phyloP scores from a whole-genome alignment of 2,113 vertebrate genomes.

The Pica pica region DNA sequence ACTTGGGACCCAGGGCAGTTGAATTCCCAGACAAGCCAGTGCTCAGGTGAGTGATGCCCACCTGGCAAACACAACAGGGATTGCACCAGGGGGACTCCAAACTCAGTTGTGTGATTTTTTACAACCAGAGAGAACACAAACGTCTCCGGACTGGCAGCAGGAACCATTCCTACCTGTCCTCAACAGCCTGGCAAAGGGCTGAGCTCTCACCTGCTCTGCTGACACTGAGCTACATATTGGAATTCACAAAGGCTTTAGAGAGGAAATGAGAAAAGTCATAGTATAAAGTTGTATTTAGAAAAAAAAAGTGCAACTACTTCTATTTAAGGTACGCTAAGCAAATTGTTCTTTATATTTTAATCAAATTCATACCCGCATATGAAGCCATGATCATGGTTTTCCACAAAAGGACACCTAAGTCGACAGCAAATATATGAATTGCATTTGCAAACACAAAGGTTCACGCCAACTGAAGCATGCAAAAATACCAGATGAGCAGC shows the following conservation, averaged over 20 bases:
- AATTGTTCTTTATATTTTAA: background rate
- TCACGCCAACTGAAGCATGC: background rate
- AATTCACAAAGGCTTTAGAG: background rate
- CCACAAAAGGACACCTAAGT: background rate
- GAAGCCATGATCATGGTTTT: background rate
- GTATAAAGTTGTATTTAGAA: background rate
- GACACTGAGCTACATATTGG: background rate
- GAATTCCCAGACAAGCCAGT: background rate
- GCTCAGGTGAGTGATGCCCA: background rate
- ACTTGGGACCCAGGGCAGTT: background rate
- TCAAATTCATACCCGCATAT: background rate
- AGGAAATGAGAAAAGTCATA: background rate
- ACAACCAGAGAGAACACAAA: background rate
- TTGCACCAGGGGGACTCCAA: background rate
- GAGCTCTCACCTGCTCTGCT: background rate
- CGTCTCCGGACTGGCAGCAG: background rate
- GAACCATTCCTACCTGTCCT: background rate
- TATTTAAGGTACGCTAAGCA: background rate
- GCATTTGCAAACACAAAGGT: background rate
- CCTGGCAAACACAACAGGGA: background rate
- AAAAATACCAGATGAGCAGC: background rate
- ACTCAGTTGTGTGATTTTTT: rapidly evolving
- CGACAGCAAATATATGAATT: background rate
- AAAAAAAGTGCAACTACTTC: background rate
- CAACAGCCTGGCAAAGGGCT: background rate